These are phyloP conservation scores for Anoncus sp. DNA, from an alignment of 2,888 invertebrate genomes.

Conservation along the genomic window DNA sequence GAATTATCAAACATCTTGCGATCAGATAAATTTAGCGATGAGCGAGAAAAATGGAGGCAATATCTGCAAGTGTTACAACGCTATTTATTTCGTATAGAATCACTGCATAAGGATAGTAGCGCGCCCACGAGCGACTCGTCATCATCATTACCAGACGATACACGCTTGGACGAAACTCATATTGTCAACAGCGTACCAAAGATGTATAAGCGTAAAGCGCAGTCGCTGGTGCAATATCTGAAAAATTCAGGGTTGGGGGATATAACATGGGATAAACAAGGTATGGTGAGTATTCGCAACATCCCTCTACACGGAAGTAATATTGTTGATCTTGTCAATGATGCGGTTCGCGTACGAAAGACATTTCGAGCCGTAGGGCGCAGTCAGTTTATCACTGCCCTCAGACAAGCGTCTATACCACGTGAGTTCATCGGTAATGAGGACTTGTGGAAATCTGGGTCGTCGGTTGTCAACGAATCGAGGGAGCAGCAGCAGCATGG, in stretches of 20 bases:
- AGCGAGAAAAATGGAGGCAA: constrained; percentile 46
- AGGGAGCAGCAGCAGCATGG: too few species aligned
- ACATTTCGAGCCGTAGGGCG: constrained; percentile 21
- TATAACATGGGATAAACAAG: constrained; percentile 38
- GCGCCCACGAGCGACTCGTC: too few species aligned
- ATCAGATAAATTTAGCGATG: not conserved
- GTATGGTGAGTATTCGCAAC: constrained; percentile 1
- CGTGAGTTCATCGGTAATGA: too few species aligned
- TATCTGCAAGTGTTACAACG: constrained; percentile 45
- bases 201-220: not conserved
- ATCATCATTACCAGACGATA: not conserved
- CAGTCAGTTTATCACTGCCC: constrained; percentile 14
- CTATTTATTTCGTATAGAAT: constrained; percentile 26
- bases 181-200: not conserved
- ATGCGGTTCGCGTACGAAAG: constrained; percentile 32
- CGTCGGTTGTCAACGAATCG: too few species aligned
- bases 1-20: constrained; percentile 29
- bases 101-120: not conserved
- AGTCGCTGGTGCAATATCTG: not conserved
- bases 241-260: not conserved
- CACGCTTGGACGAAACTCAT: not conserved
- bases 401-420: constrained; percentile 4
- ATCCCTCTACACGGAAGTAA: constrained; percentile 18
- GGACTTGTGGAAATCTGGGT: constrained; percentile 13
- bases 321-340: constrained; percentile 45